Percentiles rank a stretch among this genome's conserved stretches.
Evolutionary conservation across 2,888 invertebrate genomes (phyloP).

Genomic region (Amblyteles armatorius): DNA sequence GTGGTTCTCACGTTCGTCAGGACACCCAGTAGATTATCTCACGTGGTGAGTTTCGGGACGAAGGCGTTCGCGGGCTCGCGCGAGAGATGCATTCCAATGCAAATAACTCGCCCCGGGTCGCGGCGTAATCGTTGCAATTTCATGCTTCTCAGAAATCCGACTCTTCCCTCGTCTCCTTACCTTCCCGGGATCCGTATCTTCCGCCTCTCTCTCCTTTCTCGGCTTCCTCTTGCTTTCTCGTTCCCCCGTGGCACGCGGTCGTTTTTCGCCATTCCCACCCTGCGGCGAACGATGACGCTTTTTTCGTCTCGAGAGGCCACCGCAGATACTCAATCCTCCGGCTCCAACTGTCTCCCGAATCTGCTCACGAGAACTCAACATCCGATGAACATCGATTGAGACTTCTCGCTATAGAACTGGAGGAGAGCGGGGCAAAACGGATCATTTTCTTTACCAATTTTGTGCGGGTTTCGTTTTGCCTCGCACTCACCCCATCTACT

Average conservation of each 20-base stretch:
- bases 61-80: constrained; percentile 38
- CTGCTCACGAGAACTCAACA: constrained; percentile 37
- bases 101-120: constrained; percentile 81
- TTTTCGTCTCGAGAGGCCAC: constrained; percentile 45
- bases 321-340: constrained; percentile 13
- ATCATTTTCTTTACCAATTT: no score
- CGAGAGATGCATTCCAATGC: constrained; percentile 82
- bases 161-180: constrained; percentile 54
- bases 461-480: no score
- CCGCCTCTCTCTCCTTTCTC: not conserved
- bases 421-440: no score
- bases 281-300: constrained; percentile 37
- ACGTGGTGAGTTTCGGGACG: constrained; percentile 79
- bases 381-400: constrained; percentile 47
- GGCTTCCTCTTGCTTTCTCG: constrained; percentile 45
- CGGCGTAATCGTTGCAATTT: constrained; percentile 83
- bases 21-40: constrained; percentile 78
- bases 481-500: not conserved
- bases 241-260: constrained; percentile 52
- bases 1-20: constrained; percentile 79
- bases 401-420: constrained; percentile 24
- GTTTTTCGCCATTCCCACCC: constrained; percentile 59
- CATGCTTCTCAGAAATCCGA: constrained; percentile 83
- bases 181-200: not conserved
- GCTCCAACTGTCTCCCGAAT: not conserved